Conservation (phyloP, 2,888 invertebrate genomes). For the Lithophane leautieri region DNA sequence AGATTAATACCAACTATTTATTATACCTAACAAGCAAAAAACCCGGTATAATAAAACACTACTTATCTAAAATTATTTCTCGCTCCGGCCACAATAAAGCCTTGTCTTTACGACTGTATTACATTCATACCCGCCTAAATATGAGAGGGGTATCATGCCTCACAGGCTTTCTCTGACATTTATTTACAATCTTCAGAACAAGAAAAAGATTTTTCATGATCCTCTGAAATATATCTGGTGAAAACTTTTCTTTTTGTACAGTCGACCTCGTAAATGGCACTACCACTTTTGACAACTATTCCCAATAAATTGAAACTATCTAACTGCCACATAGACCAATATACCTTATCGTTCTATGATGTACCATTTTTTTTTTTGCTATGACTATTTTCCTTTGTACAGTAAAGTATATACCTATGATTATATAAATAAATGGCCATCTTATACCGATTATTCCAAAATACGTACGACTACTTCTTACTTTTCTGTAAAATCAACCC, state of each 20-base stretch:
- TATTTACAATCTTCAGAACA: constrained; percentile 43
- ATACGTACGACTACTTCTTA: neutral
- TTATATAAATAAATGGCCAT: too few relatives aligned
- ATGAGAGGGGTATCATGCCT: constrained; percentile 43
- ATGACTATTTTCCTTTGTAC: too few relatives aligned
- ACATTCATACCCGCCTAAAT: constrained; percentile 46
- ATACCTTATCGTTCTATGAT: too few relatives aligned
- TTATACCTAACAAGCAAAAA: neutral
- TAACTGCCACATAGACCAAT: too few relatives aligned
- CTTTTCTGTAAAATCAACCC: neutral
- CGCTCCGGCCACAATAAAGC: constrained; percentile 20
- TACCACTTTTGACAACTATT: neutral
- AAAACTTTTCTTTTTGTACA: constrained; percentile 24
- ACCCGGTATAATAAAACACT: constrained; percentile 27
- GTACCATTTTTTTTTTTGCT: too few relatives aligned
- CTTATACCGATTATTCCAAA: neutral
- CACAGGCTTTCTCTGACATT: constrained; percentile 43
- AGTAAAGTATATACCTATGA: too few relatives aligned
- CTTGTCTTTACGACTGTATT: constrained; percentile 28
- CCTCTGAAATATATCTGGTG: constrained; percentile 9
- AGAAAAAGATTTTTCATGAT: constrained; percentile 33
- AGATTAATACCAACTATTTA: neutral
- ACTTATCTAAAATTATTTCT: constrained; percentile 37
- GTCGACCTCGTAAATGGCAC: neutral
- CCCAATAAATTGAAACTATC: too few relatives aligned